These are phyloP conservation scores for Melanaphis sacchari DNA, from an alignment of 1,140 invertebrate genomes.

Conservation along the genomic window DNA sequence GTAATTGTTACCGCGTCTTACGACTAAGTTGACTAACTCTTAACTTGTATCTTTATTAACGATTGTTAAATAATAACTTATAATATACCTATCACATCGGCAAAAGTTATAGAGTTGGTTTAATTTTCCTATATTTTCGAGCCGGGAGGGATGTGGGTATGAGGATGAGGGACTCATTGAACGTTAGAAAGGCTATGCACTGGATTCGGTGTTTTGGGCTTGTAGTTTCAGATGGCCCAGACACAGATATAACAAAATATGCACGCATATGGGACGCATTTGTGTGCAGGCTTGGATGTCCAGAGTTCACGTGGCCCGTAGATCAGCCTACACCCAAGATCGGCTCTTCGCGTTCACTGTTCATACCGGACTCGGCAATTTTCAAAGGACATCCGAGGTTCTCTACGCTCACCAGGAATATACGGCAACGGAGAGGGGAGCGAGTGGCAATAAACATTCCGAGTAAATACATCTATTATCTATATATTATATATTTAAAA, in stretches of 20 bases:
- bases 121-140: neutral
- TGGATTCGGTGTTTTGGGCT: constrained; percentile 57
- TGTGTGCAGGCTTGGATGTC: constrained; percentile 80
- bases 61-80: neutral
- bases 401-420: constrained; percentile 93
- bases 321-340: constrained; percentile 73
- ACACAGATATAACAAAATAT: constrained; percentile 56
- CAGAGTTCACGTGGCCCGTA: constrained; percentile 86
- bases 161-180: constrained; percentile 19
- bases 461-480: constrained; percentile 69
- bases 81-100: neutral
- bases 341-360: constrained; percentile 85
- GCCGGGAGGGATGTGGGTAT: neutral
- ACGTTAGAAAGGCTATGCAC: constrained; percentile 45
- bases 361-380: constrained; percentile 95
- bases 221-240: constrained; percentile 55
- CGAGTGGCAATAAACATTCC: constrained; percentile 97
- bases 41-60: neutral
- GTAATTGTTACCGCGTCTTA: neutral
- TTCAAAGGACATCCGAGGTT: constrained; percentile 94
- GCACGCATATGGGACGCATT: constrained; percentile 55
- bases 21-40: neutral
- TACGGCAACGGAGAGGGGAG: constrained; percentile 85
- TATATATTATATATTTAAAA: neutral
- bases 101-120: neutral